These are phyloP conservation scores for Anser cygnoides DNA, from an alignment of 2,113 vertebrate species.

Conservation along the genomic window DNA sequence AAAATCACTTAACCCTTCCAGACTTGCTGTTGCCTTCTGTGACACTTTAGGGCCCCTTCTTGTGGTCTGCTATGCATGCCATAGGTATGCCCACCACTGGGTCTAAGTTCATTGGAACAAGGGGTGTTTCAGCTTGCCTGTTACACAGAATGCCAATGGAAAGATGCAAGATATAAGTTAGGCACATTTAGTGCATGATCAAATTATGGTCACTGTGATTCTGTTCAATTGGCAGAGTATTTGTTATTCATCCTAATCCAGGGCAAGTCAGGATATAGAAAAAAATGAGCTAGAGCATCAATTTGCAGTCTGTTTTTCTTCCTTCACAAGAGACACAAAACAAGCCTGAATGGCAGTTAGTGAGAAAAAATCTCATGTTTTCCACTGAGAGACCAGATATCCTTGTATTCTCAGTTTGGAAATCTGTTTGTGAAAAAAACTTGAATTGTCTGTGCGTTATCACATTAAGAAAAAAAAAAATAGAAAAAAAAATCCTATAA, in stretches of 20 bases:
- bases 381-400: background rate
- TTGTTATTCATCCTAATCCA: slow-evolving; percentile 22
- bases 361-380: slow-evolving; percentile 4
- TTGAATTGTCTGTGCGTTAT: background rate
- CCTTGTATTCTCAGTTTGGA: background rate
- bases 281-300: background rate
- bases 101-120: background rate
- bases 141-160: background rate
- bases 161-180: background rate
- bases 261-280: background rate
- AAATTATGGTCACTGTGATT: background rate
- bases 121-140: background rate
- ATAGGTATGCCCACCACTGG: background rate
- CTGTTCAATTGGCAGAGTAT: background rate
- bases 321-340: background rate
- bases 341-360: background rate
- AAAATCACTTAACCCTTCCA: background rate
- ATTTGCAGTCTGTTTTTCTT: slow-evolving; percentile 9
- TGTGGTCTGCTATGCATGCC: background rate
- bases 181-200: background rate
- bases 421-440: background rate
- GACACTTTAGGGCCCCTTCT: background rate
- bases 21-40: background rate
- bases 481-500: background rate
- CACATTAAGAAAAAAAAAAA: background rate